Base-by-base conservation (phyloP, 2,113 vertebrate genomes). In the Dolichallabes microphthalmus region DNA sequence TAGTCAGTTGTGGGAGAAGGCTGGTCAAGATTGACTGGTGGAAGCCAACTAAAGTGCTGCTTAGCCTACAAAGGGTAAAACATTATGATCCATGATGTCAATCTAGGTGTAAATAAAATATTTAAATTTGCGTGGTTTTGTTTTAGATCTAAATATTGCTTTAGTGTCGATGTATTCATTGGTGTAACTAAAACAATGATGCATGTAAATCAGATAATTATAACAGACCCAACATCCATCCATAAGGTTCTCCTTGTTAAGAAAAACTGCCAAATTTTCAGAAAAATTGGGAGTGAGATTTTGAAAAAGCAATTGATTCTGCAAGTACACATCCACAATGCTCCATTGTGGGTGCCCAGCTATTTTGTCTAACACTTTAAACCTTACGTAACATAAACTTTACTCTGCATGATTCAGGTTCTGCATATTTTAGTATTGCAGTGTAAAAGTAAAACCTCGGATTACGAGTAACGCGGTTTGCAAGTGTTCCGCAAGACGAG, bases 1-100 rank as follows among this genome's bases (percentile, higher is more conserved):
- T 99, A 1, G 93, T 97, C 87, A 99, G 93, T 95, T 98, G 97
- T 32, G 96, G 95, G 27, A 99, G 94, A 69, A 99, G 96, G 75
- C 96, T 97, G 87, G 88, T 95, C 90, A 99, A 95, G 89, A 99
- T 96, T 78, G 96, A 95, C 86, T 96, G 91, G 63, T 99, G 97
- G 85, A 98, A 98, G 45, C 95, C 93, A 84, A 95, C 93, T 60
- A 99, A 93, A 0, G 96, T 94, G 4, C 94, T 95, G 2, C 97
- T 97, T 52, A 98, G 91, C 91, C 98, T 99, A 92, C 27, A 92
- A 77, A 22, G 75, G 11, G 25, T 30, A 60, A 79, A 79, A 35
- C 30, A 35, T 39, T 25, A 60, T 79, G 32, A 60, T 8, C 12
- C 12, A 60, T 60, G 8, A 13, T 25, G 19, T 15, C 55, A 35